phyloP scores from a whole-genome alignment of 2,797 vertebrate genomes.

The Erethizon dorsatum region DNA sequence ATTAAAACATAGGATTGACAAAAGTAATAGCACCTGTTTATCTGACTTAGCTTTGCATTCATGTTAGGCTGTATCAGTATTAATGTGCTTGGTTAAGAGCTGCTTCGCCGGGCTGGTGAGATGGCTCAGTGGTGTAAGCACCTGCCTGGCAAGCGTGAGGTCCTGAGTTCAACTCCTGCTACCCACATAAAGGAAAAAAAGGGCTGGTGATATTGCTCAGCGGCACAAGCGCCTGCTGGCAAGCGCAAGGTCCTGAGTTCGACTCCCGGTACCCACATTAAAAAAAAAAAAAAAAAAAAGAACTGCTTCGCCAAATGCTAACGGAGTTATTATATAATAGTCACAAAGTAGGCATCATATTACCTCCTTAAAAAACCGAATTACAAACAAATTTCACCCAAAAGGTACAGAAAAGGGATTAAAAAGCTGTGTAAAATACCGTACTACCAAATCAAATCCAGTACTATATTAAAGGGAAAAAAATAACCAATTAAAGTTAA shows the following conservation, averaged over 20 bases:
- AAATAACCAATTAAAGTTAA: constrained; percentile 76
- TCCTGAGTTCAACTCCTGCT: too few species aligned
- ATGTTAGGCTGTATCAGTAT: constrained; percentile 42
- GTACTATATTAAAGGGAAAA: constrained; percentile 63
- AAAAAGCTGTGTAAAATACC: constrained; percentile 56
- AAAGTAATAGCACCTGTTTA: not conserved
- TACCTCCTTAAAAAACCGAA: constrained; percentile 63
- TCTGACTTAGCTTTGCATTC: constrained; percentile 28
- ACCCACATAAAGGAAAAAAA: too few species aligned
- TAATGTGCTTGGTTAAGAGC: constrained; percentile 52
- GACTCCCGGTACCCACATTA: too few species aligned
- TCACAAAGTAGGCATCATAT: not conserved
- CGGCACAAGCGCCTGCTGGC: too few species aligned
- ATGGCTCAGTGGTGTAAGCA: too few species aligned
- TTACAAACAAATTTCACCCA: constrained; percentile 71
- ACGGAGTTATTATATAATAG: constrained; percentile 56
- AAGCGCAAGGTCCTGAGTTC: too few species aligned
- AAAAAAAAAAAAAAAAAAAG: too few species aligned
- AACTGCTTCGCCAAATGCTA: too few species aligned
- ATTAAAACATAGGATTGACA: constrained; percentile 16
- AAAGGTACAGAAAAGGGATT: constrained; percentile 57
- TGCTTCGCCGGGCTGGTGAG: not conserved
- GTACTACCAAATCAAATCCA: constrained; percentile 69
- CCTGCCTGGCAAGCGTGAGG: too few species aligned
- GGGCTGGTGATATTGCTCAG: too few species aligned